phyloP scores from a whole-genome alignment of 2,888 invertebrate genomes.

The Baccha elongata region DNA sequence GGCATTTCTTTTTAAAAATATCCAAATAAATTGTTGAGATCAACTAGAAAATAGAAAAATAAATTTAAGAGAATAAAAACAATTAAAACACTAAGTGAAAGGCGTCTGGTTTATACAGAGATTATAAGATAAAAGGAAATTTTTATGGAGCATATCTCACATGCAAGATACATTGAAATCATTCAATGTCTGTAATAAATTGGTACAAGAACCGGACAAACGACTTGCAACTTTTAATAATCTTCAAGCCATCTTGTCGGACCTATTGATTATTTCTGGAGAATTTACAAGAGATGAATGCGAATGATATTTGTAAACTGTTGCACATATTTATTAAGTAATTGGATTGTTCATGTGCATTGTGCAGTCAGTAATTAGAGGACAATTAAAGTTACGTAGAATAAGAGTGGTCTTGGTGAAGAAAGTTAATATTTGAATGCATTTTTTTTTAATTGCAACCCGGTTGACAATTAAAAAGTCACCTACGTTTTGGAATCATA shows the following conservation, averaged over 20 bases:
- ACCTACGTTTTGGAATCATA: too few relatives aligned
- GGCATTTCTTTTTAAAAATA: neutral
- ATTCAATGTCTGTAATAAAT: neutral
- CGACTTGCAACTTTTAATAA: neutral
- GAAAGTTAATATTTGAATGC: too few relatives aligned
- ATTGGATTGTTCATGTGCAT: neutral
- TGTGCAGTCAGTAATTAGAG: neutral
- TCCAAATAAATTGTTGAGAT: neutral
- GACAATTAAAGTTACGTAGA: neutral
- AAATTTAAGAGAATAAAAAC: neutral
- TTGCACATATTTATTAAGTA: neutral
- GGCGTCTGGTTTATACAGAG: slow-evolving; percentile 2
- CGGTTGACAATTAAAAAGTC: too few relatives aligned
- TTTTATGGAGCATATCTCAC: neutral
- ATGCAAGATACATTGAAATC: neutral
- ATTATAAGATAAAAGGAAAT: neutral
- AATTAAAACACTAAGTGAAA: neutral
- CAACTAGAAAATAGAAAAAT: neutral
- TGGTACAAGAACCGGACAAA: slow-evolving; percentile 16
- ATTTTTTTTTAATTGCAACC: too few relatives aligned
- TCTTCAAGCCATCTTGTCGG: neutral
- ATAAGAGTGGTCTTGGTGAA: too few relatives aligned
- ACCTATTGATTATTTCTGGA: neutral
- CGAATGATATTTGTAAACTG: slow-evolving; percentile 10
- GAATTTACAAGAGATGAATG: slow-evolving; percentile 4